Base-by-base conservation (phyloP, 2,888 invertebrate species). In the Himalopsyche japonica region DNA sequence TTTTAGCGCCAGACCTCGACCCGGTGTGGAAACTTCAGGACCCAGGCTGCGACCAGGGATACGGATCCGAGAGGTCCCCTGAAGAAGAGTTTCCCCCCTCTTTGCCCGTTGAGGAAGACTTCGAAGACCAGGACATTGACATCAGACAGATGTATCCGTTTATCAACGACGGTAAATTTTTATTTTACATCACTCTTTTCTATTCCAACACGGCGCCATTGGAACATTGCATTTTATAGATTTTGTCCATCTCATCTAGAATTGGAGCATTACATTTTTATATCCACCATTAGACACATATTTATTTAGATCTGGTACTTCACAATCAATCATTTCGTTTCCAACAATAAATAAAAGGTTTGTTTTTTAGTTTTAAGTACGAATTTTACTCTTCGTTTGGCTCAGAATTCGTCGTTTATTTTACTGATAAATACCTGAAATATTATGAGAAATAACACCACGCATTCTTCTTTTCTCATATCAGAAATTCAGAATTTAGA, bases 41-140 rank as follows among this genome's bases (percentile, higher is more conserved):
- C 87, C 92, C 91, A 0, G 92, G 93, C 76, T 94, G 94, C 89
- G 95, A 96, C 90, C 95, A 95, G 89, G 96, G 96, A 57, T 96
- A 96, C 90, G 95, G 95, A 0, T 95, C 95, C 12, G 95, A 96
- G 89, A 91, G 95, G 76, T 95, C 95, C 0, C 96, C 96, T 1
- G 96, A 96, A 90, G 96, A 96, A 87, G 96, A 96, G 90, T 94
- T 93, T 90, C 94, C 95, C 43, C 95, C 95, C 7, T 93, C 95
- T 24, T 91, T 95, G 84, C 94, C 94, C 24, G 91, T 87, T 89
- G 90, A 91, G 88, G 90, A 91, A 80, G 91, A 93, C 84, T 92
- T 92, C 64, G 93, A 93, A 88, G 92, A 91, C 79, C 93, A 93
- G 88, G 93, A 94, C 88, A 91, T 93, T n/a, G 94, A 94, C 87